Base-by-base conservation (phyloP, 2,888 invertebrate species). In the Apamea crenata region DNA sequence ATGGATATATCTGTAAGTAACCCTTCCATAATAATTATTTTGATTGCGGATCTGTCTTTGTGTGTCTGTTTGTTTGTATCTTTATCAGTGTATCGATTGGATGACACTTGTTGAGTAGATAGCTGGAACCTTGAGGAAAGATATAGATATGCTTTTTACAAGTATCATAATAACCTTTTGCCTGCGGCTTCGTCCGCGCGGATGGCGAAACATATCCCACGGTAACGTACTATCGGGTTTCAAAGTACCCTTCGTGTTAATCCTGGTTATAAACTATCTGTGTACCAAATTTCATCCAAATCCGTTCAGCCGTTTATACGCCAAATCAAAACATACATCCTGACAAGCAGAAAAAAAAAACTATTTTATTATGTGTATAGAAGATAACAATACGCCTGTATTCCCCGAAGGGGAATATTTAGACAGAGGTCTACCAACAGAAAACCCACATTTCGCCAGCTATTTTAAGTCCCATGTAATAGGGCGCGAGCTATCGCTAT, bases 1-100 rank as follows among this genome's bases (percentile, higher is more conserved):
- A 25, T 32, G 70, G n/a, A 66, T 63, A 75, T 66, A 47, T 70
- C 29, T 81, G 44, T 56, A 72, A 65, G 61, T 63, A 56, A 53
- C 4, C 21, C 40, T 21, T 67, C 40, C 32, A n/a, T 59, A 59
- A 21, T 69, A 44, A 63, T n/a, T n/a, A 44, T 53, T 14, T 25
- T 32, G 40, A 40, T 44, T 21, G 16, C 0, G 21, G 74, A 73
- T 32, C 12, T 44, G 36, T 80, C 12, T 14, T 16, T n/a, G 44
- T 40, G 2, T 63, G 74, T 79, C 0, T 47, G 66, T 74, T 4
- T 44, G 29, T 80, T 25, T 44, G 10, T 74, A 18, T 29, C 1
- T 1, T 59, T 81, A 18, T 36, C 2, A 47, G 8, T 50, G 18
- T 29, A 6, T 5, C 2, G 21, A 44, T 77, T 66, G 32, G 10